Evolutionary conservation across 2,888 invertebrate genomes (phyloP), one percentile per base, ranked within the genome.

Genomic region (Epicampocera succincta): DNA sequence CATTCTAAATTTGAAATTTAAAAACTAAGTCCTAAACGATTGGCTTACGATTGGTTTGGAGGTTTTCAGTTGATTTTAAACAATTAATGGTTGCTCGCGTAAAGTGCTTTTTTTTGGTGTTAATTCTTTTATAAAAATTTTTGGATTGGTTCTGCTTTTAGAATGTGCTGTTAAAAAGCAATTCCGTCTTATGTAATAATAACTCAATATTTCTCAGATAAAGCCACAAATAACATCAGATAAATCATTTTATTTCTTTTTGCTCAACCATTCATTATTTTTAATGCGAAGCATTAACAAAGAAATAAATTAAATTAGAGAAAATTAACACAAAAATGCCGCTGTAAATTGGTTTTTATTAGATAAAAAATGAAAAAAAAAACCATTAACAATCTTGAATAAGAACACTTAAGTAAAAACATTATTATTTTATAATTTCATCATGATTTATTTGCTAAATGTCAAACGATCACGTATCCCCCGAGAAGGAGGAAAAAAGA

Each of bases 101-200:
- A 6, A 17, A 13, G 6, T 42, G 2, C 19, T 72, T 21, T 38
- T 25, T 48, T 38, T 13, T 52, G 4, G 13, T 17, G 8, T 38
- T 58, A n/a, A n/a, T n/a, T 60, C 29, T 61, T 8, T 46, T 46
- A 6, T 44, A 44, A 11, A 54, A 29, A 13, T 46, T 17, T 42
- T 38, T 12, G 15, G 15, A 38, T 33, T 33, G 44, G 56, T 44
- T 1, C 19, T n/a, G n/a, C 15, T 69, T 48, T 68, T 68, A n/a
- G 54, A 68, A 48, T 40, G 46, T 58, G 29, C 17, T 54, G 56
- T 48, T 48, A 25, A 65, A 38, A 21, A 54, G 58, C 44, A 77
- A 68, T 81, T 81, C 73, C 73, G 81, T 68, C 76, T 81, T 77
- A 81, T 81, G 81, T 77, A 81, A 77, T 76, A 76, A 48, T 63